Percentiles rank a stretch among this genome's conserved stretches.
Conservation (phyloP, 2,113 vertebrate genomes). For the Baryphthengus martii region DNA sequence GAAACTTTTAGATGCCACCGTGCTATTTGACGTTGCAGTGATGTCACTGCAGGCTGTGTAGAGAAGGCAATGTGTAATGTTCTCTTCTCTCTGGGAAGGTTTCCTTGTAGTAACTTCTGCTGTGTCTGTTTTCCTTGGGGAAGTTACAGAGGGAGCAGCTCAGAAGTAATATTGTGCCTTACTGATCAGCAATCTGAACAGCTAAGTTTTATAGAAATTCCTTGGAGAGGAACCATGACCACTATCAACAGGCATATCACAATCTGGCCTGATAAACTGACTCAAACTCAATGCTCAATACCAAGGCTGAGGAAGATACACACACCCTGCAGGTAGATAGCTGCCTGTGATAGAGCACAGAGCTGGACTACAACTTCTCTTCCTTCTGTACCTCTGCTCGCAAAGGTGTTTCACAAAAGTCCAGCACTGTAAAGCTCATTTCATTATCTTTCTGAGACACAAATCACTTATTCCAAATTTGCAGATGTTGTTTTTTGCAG, state of each 20-base stretch:
- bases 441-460: not conserved
- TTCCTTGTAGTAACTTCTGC: not conserved
- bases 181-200: not conserved
- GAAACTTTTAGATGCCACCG: not conserved
- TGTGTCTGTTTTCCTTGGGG: not conserved
- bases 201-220: not conserved
- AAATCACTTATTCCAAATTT: not conserved
- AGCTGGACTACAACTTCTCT: not conserved
- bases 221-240: not conserved
- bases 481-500: slow-evolving; percentile 26
- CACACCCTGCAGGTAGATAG: not conserved
- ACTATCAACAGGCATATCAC: not conserved
- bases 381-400: not conserved
- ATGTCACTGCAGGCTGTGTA: not conserved
- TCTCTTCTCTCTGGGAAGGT: not conserved
- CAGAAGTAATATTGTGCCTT: not conserved
- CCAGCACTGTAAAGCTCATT: not conserved
- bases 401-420: not conserved
- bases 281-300: not conserved
- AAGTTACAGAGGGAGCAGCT: not conserved
- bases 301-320: not conserved
- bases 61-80: rapidly evolving
- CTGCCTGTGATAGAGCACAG: not conserved
- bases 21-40: not conserved
- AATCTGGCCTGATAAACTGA: not conserved